Base-by-base conservation (phyloP, 2,797 vertebrate species). In the Graptemys geographica region DNA sequence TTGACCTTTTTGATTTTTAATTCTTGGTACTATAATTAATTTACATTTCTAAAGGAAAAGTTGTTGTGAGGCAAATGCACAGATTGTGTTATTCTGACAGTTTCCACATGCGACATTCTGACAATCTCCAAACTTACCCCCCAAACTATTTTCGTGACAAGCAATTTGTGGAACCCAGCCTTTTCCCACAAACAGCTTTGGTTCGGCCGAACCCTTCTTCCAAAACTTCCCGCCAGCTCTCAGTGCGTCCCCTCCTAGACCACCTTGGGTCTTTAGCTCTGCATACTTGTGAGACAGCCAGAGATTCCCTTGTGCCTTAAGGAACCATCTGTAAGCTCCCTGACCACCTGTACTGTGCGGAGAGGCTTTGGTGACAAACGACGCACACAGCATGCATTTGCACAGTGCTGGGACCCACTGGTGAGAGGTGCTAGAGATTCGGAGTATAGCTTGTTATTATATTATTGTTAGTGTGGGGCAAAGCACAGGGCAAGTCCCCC, bases 201-300 rank as follows among this genome's bases (percentile, higher is more conserved):
- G 81, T 62, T 84, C 16, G 55, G 78, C 76, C 27, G 6, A 11
- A 6, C 4, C 25, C 19, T 76, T 55, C 49, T 51, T 3, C 11
- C 19, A 28, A 74, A 21, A 28, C 81, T 4, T 5, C 9, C 11
- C 0, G 0, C 21, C 0, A 0, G n/a, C 81, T 52, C 19, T 52
- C 59, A 33, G 47, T 5, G 4, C 78, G 55, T 76, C 69, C 23
- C 8, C 33, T 18, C 8, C 31, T 33, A 16, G 59, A 13, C 59
- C 62, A n/a, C 33, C 56, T 28, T 11, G 8, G 62, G 62, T 16
- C 62, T 18, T 69, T 8, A n/a, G 33, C 8, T n/a, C 33, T 37
- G 62, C 62, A 19, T 19, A 69, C 33, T 21, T 21, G 62, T n/a
- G 62, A 69, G 62, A n/a, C 33, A n/a, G 33, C 33, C 62, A 19